Evolutionary conservation across 2,888 invertebrate species (phyloP).

Genomic region (Sipha maydis): DNA sequence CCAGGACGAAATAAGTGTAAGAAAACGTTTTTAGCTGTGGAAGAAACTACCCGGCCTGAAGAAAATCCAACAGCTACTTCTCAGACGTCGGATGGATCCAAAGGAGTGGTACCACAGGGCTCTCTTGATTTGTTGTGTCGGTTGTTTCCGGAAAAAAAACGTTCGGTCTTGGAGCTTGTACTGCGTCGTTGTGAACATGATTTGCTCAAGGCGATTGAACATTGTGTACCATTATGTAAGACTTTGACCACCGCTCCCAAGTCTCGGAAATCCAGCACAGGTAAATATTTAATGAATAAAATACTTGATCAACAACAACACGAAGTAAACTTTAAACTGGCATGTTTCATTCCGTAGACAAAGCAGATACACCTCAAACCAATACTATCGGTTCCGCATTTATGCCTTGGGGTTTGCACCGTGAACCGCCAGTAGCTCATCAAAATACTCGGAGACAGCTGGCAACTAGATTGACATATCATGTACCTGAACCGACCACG

Average conservation of each 20-base stretch:
- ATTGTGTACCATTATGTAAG: slow-evolving; percentile 71
- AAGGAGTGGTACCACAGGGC: slow-evolving; percentile 69
- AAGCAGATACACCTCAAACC: slow-evolving; percentile 25
- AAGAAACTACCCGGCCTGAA: slow-evolving; percentile 52
- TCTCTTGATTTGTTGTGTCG: slow-evolving; percentile 82
- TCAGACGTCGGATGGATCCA: slow-evolving; percentile 22
- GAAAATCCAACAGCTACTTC: slow-evolving; percentile 42
- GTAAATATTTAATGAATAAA: background rate
- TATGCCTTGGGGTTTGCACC: slow-evolving; percentile 62
- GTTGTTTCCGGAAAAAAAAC: slow-evolving; percentile 89
- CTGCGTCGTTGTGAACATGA: slow-evolving; percentile 92
- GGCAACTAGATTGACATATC: slow-evolving; percentile 59
- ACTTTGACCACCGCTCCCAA: slow-evolving; percentile 16
- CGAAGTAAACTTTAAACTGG: background rate
- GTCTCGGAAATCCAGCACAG: slow-evolving; percentile 20
- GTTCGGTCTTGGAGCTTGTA: slow-evolving; percentile 89
- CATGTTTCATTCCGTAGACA: slow-evolving; percentile 1
- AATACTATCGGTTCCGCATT: slow-evolving; percentile 61
- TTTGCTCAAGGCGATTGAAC: slow-evolving; percentile 88
- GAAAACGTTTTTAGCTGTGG: slow-evolving; percentile 28
- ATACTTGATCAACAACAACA: background rate
- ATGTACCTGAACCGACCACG: slow-evolving; percentile 57
- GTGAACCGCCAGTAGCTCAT: slow-evolving; percentile 64
- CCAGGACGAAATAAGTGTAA: background rate
- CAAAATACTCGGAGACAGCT: slow-evolving; percentile 61